Evolutionary conservation across 2,888 invertebrate species (phyloP).

Genomic region (Gymnosoma rotundatum): DNA sequence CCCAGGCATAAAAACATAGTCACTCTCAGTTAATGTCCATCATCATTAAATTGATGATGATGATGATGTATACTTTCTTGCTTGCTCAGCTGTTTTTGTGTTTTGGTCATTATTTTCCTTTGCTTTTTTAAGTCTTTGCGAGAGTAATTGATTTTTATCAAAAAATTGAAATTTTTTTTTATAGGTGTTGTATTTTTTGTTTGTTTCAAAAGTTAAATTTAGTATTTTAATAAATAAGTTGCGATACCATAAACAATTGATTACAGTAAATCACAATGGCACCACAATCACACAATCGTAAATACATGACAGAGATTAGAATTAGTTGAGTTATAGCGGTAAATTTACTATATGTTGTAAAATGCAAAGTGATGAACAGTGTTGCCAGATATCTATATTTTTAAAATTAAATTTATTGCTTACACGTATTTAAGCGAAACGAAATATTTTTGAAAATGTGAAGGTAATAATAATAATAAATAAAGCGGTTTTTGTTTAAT

Average conservation of each 20-base stretch:
- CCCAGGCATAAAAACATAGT: too few species aligned
- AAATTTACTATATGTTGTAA: constrained; percentile 18
- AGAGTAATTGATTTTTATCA: constrained; percentile 63
- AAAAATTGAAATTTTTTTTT: background rate
- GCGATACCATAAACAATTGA: constrained; percentile 16
- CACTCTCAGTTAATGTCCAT: background rate
- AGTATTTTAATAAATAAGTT: background rate
- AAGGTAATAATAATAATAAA: too few species aligned
- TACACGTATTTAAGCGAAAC: too few species aligned
- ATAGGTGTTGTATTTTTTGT: background rate
- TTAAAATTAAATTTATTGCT: too few species aligned
- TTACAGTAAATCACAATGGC: constrained; percentile 6
- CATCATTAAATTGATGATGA: constrained; percentile 11
- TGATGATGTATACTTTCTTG: constrained; percentile 12
- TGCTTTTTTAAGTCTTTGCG: constrained; percentile 28
- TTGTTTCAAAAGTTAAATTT: background rate
- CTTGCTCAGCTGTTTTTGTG: constrained; percentile 66
- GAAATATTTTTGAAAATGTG: too few species aligned
- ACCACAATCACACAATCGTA: background rate
- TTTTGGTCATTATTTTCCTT: constrained; percentile 62
- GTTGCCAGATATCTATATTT: too few species aligned
- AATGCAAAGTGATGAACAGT: background rate
- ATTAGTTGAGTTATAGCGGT: constrained; percentile 34
- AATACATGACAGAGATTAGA: background rate
- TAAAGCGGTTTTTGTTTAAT: too few species aligned